A percentile compares a stretch with the other conserved stretches of the same genome.
These are phyloP conservation scores for Acropternis orthonyx DNA, from an alignment of 2,797 vertebrate species.

Conservation along the genomic window DNA sequence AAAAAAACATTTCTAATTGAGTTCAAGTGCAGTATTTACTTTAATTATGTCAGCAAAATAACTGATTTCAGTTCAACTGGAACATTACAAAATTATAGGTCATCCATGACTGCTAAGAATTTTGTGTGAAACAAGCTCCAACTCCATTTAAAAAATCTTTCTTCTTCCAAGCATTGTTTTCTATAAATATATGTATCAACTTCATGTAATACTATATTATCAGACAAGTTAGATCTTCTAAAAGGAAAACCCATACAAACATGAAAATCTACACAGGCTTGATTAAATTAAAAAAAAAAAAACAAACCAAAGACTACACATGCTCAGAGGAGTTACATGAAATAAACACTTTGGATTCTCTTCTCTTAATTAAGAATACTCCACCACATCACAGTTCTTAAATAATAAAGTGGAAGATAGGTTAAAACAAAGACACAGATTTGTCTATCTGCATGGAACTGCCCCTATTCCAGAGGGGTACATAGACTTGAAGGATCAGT, in stretches of 20 bases:
- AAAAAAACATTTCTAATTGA: constrained; percentile 1
- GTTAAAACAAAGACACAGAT: not conserved
- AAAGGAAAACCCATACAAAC: not conserved
- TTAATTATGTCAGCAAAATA: constrained; percentile 28
- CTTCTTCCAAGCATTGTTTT: not conserved
- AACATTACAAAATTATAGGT: constrained; percentile 8
- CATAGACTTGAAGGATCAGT: not conserved
- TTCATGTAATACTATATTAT: not conserved
- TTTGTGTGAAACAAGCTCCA: not conserved
- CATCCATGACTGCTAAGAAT: not conserved
- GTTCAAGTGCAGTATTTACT: not conserved
- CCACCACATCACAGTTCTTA: not conserved
- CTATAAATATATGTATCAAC: not conserved
- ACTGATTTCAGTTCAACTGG: constrained; percentile 1
- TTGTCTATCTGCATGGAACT: not conserved
- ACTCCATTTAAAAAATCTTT: not conserved
- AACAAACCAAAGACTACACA: not conserved
- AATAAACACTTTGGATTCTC: not conserved
- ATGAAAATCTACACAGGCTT: not conserved
- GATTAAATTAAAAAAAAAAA: not conserved
- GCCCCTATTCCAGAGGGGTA: not conserved
- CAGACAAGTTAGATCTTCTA: not conserved
- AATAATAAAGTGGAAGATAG: not conserved
- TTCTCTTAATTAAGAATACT: not conserved
- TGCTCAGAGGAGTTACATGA: not conserved